phyloP scores from a whole-genome alignment of 2,888 invertebrate species.

The Cosmia pyralina region DNA sequence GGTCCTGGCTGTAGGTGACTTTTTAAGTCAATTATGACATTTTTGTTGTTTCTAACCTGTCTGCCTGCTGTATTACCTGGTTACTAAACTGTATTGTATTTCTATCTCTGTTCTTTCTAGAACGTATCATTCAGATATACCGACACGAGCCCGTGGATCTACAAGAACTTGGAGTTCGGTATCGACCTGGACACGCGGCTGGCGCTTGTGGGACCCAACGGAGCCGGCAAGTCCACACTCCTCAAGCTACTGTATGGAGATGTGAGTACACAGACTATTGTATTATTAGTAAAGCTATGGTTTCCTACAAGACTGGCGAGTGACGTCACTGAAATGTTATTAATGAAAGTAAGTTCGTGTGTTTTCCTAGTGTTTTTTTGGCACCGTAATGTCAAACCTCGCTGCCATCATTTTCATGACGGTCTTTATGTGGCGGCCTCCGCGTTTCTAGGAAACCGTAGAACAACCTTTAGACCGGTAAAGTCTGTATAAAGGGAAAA shows the following conservation, averaged over 20 bases:
- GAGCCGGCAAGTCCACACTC: slow-evolving; percentile 99
- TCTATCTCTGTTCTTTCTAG: slow-evolving; percentile 77
- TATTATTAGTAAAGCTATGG: no score
- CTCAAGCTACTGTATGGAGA: slow-evolving; percentile 98
- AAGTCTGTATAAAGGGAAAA: no score
- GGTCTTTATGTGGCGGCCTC: no score
- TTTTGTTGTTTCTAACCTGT: neutral
- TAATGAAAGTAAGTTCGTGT: no score
- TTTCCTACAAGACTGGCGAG: neutral
- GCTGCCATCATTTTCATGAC: no score
- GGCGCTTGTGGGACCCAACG: slow-evolving; percentile 99
- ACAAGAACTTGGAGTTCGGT: slow-evolving; percentile 99
- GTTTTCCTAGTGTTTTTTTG: no score
- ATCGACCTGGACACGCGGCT: slow-evolving; percentile 99
- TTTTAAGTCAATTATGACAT: neutral
- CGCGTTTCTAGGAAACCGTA: no score
- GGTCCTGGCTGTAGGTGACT: neutral
- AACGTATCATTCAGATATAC: slow-evolving; percentile 99
- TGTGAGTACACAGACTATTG: slow-evolving; percentile 87
- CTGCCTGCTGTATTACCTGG: no score
- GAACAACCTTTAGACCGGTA: no score
- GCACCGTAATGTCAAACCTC: no score
- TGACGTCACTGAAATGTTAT: no score
- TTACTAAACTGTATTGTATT: neutral
- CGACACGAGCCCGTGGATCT: slow-evolving; percentile 96